Evolutionary conservation across 2,797 vertebrate genomes (phyloP).

Genomic region (Hydrocynus forskahlii): DNA sequence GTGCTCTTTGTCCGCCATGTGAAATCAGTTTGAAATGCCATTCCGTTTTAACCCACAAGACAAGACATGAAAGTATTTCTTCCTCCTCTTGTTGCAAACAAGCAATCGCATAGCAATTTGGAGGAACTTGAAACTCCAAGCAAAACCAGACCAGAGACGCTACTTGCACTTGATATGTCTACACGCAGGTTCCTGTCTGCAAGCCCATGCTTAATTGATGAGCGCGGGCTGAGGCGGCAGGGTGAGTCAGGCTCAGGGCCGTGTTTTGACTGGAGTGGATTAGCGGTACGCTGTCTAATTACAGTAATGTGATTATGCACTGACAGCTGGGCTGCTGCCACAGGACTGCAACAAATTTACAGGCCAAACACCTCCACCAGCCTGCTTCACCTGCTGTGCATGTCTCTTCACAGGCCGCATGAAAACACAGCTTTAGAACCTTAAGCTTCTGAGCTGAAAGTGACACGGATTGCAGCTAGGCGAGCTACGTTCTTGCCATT

Average conservation of each 20-base stretch:
- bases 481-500: background rate
- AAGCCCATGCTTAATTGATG: constrained; percentile 36
- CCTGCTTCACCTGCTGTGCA: constrained; percentile 10
- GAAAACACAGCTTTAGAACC: background rate
- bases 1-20: background rate
- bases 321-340: constrained; percentile 45
- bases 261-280: constrained; percentile 56
- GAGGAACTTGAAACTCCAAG: constrained; percentile 24
- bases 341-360: constrained; percentile 5
- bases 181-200: constrained; percentile 28
- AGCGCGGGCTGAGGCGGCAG: constrained; percentile 26
- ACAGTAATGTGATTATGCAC: constrained; percentile 56
- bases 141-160: background rate
- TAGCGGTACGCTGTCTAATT: constrained; percentile 54
- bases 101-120: background rate
- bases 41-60: background rate
- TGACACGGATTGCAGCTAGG: background rate
- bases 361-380: background rate
- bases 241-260: constrained; percentile 36
- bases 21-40: background rate
- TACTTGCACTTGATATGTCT: constrained; percentile 24
- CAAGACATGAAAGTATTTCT: constrained; percentile 6
- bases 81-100: background rate
- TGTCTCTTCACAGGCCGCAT: background rate
- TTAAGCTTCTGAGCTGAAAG: background rate